These are phyloP conservation scores for human (Homo sapiens) DNA, from an alignment of 2,113 vertebrate genomes.

Conservation along the genomic window GRCh38 chr3:191343001-191343500, in stretches of 20 bases:
- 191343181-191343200: background rate
- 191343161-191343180: background rate
- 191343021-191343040: background rate
- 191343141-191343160: background rate
- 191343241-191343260: background rate
- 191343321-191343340: background rate
- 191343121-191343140: background rate
- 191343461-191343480: background rate
- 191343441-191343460: background rate
- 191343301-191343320: background rate
- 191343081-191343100: background rate
- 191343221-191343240: background rate
- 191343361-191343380: background rate
- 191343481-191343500: constrained; percentile 22
- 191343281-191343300: background rate
- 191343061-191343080: background rate
- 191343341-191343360: background rate
- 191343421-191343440: background rate
- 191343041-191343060: background rate
- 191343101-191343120: background rate
- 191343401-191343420: background rate
- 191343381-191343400: background rate
- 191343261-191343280: constrained; percentile 4
- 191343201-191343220: background rate
- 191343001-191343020: background rate